A percentile compares a stretch with the other conserved stretches of the same genome.
Conservation (phyloP, 2,888 invertebrate species). For the Dicyrtomina minuta region DNA sequence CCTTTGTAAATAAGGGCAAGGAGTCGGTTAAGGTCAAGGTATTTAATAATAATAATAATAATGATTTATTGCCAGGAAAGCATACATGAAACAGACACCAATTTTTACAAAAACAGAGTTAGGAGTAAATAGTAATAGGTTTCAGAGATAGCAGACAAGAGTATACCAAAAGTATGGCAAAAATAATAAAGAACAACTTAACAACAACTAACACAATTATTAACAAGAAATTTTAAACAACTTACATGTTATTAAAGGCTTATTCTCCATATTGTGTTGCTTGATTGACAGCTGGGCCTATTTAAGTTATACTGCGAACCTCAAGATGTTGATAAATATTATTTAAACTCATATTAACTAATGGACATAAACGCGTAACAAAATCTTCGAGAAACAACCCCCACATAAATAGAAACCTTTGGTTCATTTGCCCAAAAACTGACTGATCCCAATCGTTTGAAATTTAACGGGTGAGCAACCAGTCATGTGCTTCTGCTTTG, state of each 20-base stretch:
- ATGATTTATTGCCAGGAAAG: too few relatives aligned
- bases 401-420: neutral
- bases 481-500: neutral
- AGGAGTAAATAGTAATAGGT: too few relatives aligned
- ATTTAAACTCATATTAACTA: neutral
- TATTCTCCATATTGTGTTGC: conserved; percentile 13
- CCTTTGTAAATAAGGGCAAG: too few relatives aligned
- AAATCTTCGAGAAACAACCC: too few relatives aligned
- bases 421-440: neutral
- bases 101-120: too few relatives aligned
- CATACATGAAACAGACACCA: too few relatives aligned
- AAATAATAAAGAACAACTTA: too few relatives aligned
- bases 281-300: neutral
- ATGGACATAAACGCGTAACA: neutral
- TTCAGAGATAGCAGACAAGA: too few relatives aligned
- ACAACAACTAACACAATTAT: too few relatives aligned
- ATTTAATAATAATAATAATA: too few relatives aligned
- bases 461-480: neutral
- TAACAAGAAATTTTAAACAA: too few relatives aligned
- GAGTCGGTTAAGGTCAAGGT: conserved; percentile 10
- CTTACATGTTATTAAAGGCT: conserved; percentile 34
- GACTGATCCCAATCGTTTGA: conserved; percentile 4
- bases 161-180: too few relatives aligned
- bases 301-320: neutral
- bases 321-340: neutral